A percentile compares a stretch with the other conserved stretches of the same genome.
Evolutionary conservation across 1,140 invertebrate genomes (phyloP).

Genomic region (Orchestia grillus): DNA sequence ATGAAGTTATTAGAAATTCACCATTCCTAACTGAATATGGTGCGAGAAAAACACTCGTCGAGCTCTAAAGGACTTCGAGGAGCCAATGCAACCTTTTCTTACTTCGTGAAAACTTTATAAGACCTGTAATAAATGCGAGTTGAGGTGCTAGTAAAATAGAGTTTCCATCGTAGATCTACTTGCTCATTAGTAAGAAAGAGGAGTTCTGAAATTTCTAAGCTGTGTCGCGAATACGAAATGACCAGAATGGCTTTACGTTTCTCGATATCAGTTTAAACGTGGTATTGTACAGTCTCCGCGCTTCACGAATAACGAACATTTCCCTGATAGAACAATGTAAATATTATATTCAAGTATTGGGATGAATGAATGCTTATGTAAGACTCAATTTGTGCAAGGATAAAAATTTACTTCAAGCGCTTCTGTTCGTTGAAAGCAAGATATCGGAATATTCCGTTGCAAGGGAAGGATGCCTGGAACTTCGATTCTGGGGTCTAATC

Average conservation of each 20-base stretch:
- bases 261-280: not conserved
- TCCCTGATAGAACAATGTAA: not conserved
- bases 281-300: not conserved
- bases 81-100: too few species aligned
- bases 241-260: not conserved
- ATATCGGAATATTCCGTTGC: not conserved
- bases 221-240: not conserved
- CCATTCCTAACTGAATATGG: too few species aligned
- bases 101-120: too few species aligned
- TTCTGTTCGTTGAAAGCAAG: not conserved
- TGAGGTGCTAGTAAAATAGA: not conserved
- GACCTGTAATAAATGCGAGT: not conserved
- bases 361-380: not conserved
- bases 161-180: not conserved
- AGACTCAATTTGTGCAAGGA: not conserved
- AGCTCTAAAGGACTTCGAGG: too few species aligned
- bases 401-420: not conserved
- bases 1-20: too few species aligned
- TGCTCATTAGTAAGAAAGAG: not conserved
- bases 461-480: not conserved
- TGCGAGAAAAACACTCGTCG: too few species aligned
- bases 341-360: not conserved
- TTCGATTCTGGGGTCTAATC: not conserved
- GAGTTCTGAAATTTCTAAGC: not conserved
- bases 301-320: not conserved